These are phyloP conservation scores for Parnassius smintheus DNA, from an alignment of 2,888 invertebrate genomes.

Conservation along the genomic window DNA sequence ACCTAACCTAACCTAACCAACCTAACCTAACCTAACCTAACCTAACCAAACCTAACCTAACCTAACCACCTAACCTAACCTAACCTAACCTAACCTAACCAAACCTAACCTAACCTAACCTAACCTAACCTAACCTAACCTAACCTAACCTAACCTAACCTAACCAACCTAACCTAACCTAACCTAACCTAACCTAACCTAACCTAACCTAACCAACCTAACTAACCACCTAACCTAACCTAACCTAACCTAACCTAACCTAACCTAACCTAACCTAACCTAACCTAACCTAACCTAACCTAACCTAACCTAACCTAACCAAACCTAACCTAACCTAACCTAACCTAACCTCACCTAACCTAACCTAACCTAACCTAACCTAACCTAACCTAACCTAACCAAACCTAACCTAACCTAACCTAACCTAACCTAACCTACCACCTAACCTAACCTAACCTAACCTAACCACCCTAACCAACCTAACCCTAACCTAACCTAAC, in stretches of 20 bases:
- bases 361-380: conserved; percentile 30
- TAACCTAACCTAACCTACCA: conserved; percentile 21
- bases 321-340: conserved; percentile 32
- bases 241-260: conserved; percentile 35
- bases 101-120: conserved; percentile 30
- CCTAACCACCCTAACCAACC: no score
- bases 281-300: conserved; percentile 34
- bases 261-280: conserved; percentile 36
- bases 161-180: conserved; percentile 28
- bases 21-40: conserved; percentile 33
- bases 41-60: conserved; percentile 26
- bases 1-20: conserved; percentile 28
- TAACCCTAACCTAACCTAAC: conserved; percentile 21
- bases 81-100: conserved; percentile 30
- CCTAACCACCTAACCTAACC: conserved; percentile 21
- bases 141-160: conserved; percentile 25
- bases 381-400: conserved; percentile 32
- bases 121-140: conserved; percentile 29
- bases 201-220: conserved; percentile 4
- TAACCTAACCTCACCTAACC: conserved; percentile 33
- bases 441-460: conserved; percentile 17
- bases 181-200: conserved; percentile 26
- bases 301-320: conserved; percentile 35
- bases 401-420: conserved; percentile 23
- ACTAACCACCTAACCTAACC: conserved; percentile 23